Base-by-base conservation (phyloP, 2,797 vertebrate genomes). In the Picus viridis region DNA sequence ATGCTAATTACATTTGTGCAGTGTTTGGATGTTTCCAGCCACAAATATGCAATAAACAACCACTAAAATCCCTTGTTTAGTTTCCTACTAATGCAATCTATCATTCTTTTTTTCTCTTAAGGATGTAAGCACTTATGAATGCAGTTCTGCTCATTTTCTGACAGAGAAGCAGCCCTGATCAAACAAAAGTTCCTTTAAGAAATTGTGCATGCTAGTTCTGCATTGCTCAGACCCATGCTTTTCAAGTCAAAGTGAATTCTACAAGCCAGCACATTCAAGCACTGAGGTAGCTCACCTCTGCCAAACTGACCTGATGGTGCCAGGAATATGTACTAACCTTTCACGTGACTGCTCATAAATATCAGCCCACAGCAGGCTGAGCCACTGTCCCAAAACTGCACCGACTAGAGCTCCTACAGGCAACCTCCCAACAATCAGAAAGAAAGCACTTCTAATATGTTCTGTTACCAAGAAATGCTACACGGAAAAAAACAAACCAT, bases 121-220 rank as follows among this genome's bases (percentile, higher is more conserved):
- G 68, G 88, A 73, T 9, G 74, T 65, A 91, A 96, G 79, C 81
- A 88, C 59, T 94, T 85, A 93, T 22, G 77, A 89, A 94, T 93
- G 90, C 80, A 93, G 88, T 76, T 77, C 73, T 72, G 61, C 51
- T 85, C 6, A 1, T 88, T 90, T 92, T 79, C 83, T 82, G 86
- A 77, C 53, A 86, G 88, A 80, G 87, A 93, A 85, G 75, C 69
- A 83, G 34, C 45, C 78, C 15, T 32, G 86, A 86, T 84, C 58
- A 79, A 86, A 93, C 83, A 84, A 61, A 32, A 86, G 67, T 56
- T 76, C 57, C 57, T 89, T 96, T 89, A 69, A 80, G 72, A 93
- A 63, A 80, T 57, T 93, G 88, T 63, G 54, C 47, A 53, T 32
- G 47, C 81, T 91, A 61, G 82, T 69, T 83, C 72, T 77, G 90